Evolutionary conservation across 1,140 invertebrate genomes (phyloP).

Genomic region (Pissodes strobi): DNA sequence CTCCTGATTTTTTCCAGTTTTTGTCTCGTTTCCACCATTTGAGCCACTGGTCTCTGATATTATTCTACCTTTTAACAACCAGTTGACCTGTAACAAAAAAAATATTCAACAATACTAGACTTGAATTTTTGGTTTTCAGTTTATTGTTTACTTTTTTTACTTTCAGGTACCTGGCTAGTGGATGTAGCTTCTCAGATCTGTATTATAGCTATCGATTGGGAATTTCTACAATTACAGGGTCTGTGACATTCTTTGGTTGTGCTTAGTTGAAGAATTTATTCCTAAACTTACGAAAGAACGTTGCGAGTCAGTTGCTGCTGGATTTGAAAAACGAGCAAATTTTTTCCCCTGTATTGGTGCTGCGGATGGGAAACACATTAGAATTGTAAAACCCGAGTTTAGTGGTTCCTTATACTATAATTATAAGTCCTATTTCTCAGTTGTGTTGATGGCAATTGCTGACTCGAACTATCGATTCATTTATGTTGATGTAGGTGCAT

Average conservation of each 20-base stretch:
- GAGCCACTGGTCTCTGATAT: conserved; percentile 18
- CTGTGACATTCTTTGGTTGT: conserved; percentile 8
- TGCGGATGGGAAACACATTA: conserved; percentile 55
- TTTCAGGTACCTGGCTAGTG: conserved; percentile 4
- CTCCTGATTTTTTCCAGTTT: conserved; percentile 21
- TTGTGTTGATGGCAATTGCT: conserved; percentile 32
- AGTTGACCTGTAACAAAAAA: too few species aligned
- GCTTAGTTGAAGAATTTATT: conserved; percentile 2
- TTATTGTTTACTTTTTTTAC: background rate
- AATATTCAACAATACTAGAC: too few species aligned
- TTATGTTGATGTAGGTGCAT: too few species aligned
- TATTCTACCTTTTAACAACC: conserved; percentile 15
- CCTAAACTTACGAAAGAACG: conserved; percentile 8
- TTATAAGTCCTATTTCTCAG: conserved; percentile 50
- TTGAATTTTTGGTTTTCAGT: too few species aligned
- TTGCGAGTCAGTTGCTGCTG: too few species aligned
- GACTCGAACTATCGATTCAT: conserved; percentile 7
- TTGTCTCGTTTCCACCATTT: conserved; percentile 9
- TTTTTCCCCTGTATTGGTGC: conserved; percentile 53
- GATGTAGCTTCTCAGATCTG: conserved; percentile 6
- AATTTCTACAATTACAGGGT: conserved; percentile 9
- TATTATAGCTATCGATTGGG: conserved; percentile 7
- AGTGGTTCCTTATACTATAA: conserved; percentile 52
- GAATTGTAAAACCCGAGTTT: conserved; percentile 44
- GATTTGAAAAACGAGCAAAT: conserved; percentile 46